phyloP scores from a whole-genome alignment of 2,888 invertebrate genomes.

The Trypoxylon attenuatum region DNA sequence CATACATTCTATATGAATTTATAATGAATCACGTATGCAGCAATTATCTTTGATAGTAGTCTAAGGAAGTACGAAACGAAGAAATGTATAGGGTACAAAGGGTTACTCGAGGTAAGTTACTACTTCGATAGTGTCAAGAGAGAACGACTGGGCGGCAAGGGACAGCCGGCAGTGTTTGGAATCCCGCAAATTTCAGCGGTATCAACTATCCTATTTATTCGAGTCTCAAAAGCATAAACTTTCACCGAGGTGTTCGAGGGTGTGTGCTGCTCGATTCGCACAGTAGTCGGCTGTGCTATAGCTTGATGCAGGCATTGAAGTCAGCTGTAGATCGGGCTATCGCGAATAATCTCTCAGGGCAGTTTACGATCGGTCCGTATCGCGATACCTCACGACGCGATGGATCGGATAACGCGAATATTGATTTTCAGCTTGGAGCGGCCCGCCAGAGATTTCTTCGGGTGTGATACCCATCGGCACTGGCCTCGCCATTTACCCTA shows the following conservation, averaged over 20 bases:
- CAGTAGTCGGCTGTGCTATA: constrained; percentile 1
- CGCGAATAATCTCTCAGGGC: constrained; percentile 39
- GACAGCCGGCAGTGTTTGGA: too few species aligned
- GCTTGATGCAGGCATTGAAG: constrained; percentile 13
- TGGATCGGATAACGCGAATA: constrained; percentile 32
- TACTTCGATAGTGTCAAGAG: too few species aligned
- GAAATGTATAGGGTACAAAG: too few species aligned
- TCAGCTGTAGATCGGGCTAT: constrained; percentile 26
- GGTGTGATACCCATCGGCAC: constrained; percentile 29
- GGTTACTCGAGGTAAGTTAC: too few species aligned
- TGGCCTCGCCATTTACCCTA: constrained; percentile 39
- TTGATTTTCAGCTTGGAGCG: constrained; percentile 16
- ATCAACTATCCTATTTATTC: constrained; percentile 12
- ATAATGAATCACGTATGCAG: too few species aligned
- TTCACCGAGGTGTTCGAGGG: background rate
- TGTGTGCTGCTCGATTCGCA: background rate
- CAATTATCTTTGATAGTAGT: too few species aligned
- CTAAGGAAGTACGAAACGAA: too few species aligned
- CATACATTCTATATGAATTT: too few species aligned
- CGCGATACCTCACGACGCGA: constrained; percentile 12
- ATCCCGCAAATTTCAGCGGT: background rate
- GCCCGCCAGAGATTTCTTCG: constrained; percentile 23
- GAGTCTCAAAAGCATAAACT: constrained; percentile 4
- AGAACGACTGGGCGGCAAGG: background rate
- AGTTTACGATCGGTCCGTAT: constrained; percentile 24